Evolutionary conservation across 2,797 vertebrate genomes (phyloP).

Genomic region (Hydrophis major): DNA sequence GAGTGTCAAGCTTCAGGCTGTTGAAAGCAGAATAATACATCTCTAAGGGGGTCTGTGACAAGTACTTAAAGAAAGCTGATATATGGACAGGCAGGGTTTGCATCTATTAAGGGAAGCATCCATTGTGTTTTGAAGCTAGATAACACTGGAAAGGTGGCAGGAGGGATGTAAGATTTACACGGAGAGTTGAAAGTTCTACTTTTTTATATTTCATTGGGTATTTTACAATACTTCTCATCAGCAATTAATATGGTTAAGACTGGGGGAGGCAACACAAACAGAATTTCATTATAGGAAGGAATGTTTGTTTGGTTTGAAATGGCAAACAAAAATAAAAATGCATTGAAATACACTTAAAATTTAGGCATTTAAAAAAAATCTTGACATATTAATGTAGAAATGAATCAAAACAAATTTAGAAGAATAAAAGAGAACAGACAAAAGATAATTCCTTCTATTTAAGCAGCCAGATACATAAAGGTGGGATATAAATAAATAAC

Average conservation of each 20-base stretch:
- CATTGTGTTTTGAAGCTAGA: not conserved
- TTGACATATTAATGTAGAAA: too few relatives aligned
- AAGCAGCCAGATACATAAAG: too few relatives aligned
- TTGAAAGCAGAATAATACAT: not conserved
- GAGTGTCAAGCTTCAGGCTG: not conserved
- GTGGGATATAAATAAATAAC: too few relatives aligned
- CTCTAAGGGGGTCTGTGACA: not conserved
- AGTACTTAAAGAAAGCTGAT: not conserved
- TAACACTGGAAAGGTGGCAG: not conserved
- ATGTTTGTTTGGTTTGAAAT: too few relatives aligned
- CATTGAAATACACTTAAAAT: too few relatives aligned
- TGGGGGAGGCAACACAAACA: not conserved
- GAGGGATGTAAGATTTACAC: not conserved
- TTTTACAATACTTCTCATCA: not conserved
- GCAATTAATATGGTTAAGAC: not conserved
- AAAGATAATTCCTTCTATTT: too few relatives aligned
- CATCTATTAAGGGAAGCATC: not conserved
- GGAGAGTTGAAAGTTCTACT: not conserved
- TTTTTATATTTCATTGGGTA: not conserved
- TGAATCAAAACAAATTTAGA: too few relatives aligned
- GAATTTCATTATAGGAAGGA: not conserved
- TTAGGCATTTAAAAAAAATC: too few relatives aligned
- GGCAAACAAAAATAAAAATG: too few relatives aligned
- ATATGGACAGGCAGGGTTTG: not conserved
- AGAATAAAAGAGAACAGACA: too few relatives aligned